Percentiles rank a stretch among this genome's conserved stretches.
phyloP scores from a whole-genome alignment of 2,113 vertebrate species.

The Turnix velox region DNA sequence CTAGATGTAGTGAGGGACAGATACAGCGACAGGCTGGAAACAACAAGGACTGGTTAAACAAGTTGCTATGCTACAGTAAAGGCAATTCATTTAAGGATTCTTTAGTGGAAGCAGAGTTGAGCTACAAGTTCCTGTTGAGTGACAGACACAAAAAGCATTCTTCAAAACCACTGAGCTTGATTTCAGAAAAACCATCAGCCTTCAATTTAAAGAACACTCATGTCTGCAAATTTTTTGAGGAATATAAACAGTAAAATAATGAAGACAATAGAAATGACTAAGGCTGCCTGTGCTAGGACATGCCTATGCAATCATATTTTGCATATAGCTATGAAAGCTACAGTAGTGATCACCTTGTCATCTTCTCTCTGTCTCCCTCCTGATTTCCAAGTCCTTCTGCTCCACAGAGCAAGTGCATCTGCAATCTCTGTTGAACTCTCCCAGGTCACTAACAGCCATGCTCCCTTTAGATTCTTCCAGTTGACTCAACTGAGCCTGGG shows the following conservation, averaged over 20 bases:
- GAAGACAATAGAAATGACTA: background rate
- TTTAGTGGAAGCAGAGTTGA: conserved; percentile 16
- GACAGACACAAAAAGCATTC: background rate
- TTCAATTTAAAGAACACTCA: background rate
- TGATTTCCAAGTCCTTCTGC: background rate
- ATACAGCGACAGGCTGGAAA: conserved; percentile 28
- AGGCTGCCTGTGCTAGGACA: background rate
- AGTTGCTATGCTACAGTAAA: conserved; percentile 60
- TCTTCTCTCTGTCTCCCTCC: background rate
- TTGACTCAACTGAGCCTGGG: background rate
- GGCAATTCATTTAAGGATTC: background rate
- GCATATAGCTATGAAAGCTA: background rate
- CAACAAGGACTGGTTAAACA: conserved; percentile 27
- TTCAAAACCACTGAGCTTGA: background rate
- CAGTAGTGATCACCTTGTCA: background rate
- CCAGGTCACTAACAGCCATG: background rate
- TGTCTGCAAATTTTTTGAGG: background rate
- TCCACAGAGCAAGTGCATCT: background rate
- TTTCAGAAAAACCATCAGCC: background rate
- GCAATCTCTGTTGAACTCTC: background rate
- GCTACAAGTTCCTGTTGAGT: conserved; percentile 1
- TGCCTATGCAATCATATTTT: background rate
- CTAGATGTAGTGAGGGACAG: background rate
- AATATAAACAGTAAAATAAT: background rate
- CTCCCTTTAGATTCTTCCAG: background rate